phyloP scores from a whole-genome alignment of 2,888 invertebrate genomes.

The Drosophila recens region DNA sequence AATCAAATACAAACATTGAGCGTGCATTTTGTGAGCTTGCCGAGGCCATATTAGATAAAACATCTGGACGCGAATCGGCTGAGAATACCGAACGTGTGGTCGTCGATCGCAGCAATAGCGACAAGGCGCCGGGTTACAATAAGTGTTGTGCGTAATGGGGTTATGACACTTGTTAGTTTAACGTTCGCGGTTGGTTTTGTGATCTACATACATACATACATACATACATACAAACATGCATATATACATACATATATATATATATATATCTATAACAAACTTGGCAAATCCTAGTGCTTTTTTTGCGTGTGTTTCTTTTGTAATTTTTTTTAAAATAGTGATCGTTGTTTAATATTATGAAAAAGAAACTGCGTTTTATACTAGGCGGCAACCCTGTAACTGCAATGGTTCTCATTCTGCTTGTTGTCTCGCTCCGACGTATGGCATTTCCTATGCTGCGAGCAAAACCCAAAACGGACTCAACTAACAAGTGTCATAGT shows the following conservation, averaged over 20 bases:
- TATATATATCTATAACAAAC: conserved; percentile 31
- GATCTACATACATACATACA: conserved; percentile 41
- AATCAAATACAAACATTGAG: conserved; percentile 98
- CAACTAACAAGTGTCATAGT: conserved; percentile 51
- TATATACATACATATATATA: conserved; percentile 17
- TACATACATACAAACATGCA: conserved; percentile 5
- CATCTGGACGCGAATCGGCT: conserved; percentile 91
- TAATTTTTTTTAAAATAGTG: conserved; percentile 20
- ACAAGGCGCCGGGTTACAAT: conserved; percentile 84
- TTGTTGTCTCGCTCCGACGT: conserved; percentile 32
- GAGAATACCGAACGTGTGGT: conserved; percentile 90
- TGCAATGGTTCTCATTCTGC: conserved; percentile 7
- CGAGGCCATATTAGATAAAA: conserved; percentile 97
- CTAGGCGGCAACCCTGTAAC: conserved; percentile 39
- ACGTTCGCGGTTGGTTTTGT: conserved; percentile 61
- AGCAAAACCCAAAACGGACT: not conserved
- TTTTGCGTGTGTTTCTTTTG: conserved; percentile 40
- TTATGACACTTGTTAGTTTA: conserved; percentile 48
- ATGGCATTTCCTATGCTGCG: conserved; percentile 12
- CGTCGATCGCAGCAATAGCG: conserved; percentile 88
- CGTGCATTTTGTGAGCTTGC: conserved; percentile 97
- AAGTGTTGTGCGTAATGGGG: conserved; percentile 85
- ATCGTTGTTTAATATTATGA: conserved; percentile 34
- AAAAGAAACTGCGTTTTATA: conserved; percentile 37
- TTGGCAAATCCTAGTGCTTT: conserved; percentile 52